A percentile compares a stretch with the other conserved stretches of the same genome.
Conservation (phyloP, 2,888 invertebrate species). For the Limnephilus rhombicus region DNA sequence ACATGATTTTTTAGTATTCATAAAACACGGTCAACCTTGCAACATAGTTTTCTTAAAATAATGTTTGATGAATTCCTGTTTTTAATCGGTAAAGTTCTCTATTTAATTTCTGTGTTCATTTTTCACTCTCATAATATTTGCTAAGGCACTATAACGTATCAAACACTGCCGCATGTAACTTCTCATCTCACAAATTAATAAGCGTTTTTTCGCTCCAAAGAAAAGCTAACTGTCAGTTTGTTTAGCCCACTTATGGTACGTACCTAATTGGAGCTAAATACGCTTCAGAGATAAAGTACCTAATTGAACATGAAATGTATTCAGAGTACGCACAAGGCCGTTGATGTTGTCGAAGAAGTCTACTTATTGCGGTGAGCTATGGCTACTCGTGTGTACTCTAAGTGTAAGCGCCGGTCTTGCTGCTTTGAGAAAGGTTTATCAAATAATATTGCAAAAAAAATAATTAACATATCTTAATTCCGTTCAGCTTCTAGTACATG, state of each 20-base stretch:
- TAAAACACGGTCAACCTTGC: too few species aligned
- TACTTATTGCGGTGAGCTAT: neutral
- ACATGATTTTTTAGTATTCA: too few species aligned
- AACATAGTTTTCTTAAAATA: too few species aligned
- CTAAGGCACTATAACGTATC: neutral
- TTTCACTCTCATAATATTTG: neutral
- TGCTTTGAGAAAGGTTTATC: too few species aligned
- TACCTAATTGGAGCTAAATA: neutral
- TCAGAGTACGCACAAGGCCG: neutral
- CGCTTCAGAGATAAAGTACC: neutral
- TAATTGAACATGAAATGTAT: neutral
- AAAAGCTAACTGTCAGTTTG: neutral
- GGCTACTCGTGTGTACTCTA: neutral
- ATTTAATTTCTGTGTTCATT: neutral
- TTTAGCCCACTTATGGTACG: neutral
- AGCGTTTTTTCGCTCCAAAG: neutral
- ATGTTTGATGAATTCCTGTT: too few species aligned
- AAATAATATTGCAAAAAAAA: too few species aligned
- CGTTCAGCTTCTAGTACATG: too few species aligned
- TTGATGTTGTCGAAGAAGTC: neutral
- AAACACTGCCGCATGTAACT: neutral
- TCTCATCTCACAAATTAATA: neutral
- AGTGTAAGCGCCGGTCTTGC: neutral
- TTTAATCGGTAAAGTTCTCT: too few species aligned
- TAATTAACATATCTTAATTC: too few species aligned